A percentile compares a stretch with the other conserved stretches of the same genome.
phyloP scores from a whole-genome alignment of 2,797 vertebrate species.

The Tolypeutes matacus region DNA sequence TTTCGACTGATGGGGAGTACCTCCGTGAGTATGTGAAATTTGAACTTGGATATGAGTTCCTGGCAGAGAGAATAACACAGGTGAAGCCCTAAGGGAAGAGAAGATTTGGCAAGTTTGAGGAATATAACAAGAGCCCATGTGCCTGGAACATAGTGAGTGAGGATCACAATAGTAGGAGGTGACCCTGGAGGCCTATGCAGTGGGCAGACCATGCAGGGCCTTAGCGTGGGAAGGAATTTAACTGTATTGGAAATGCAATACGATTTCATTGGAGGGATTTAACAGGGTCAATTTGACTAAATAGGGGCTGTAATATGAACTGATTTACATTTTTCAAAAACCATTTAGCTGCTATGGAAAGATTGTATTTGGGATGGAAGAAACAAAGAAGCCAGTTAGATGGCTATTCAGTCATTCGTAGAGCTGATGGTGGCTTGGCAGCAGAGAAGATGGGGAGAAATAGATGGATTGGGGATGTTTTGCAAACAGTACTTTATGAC shows the following conservation, averaged over 20 bases:
- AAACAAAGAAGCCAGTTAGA: neutral
- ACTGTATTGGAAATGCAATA: neutral
- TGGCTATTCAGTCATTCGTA: neutral
- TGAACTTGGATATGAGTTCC: neutral
- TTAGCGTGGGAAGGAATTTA: neutral
- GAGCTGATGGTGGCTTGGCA: neutral
- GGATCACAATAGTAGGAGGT: neutral
- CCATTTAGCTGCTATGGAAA: neutral
- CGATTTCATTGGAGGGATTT: neutral
- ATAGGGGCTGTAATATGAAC: neutral
- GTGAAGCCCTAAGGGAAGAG: neutral
- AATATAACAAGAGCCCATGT: neutral
- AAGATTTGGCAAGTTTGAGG: neutral
- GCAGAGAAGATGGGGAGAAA: neutral
- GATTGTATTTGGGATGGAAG: neutral
- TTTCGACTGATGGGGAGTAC: neutral
- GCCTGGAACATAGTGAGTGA: neutral
- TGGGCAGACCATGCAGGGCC: neutral
- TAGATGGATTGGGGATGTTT: neutral
- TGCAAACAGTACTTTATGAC: neutral
- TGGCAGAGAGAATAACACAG: neutral
- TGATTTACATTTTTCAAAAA: neutral
- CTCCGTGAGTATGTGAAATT: neutral
- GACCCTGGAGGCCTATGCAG: neutral
- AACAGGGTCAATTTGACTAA: neutral